These are phyloP conservation scores for Chaetodon auriga DNA, from an alignment of 2,113 vertebrate genomes.

Conservation along the genomic window DNA sequence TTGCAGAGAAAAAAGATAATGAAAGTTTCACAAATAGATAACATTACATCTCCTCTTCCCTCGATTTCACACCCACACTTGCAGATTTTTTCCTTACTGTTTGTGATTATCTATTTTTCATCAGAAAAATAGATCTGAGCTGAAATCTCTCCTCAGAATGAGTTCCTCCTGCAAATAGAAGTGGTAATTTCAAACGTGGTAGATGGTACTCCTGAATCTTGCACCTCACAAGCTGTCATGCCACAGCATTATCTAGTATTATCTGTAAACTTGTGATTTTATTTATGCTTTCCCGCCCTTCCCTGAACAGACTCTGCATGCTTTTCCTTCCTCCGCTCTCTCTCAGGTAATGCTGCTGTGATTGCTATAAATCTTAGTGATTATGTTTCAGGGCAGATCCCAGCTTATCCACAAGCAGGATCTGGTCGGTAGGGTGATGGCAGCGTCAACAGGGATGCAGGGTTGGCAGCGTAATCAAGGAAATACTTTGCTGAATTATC, in stretches of 20 bases:
- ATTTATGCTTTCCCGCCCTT: conserved; percentile 24
- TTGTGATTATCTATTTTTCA: conserved; percentile 34
- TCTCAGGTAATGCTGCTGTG: conserved; percentile 38
- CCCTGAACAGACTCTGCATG: conserved; percentile 9
- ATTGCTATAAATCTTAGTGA: conserved; percentile 57
- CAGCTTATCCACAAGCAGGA: conserved; percentile 31
- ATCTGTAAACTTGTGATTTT: conserved; percentile 29
- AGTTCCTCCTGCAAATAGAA: conserved; percentile 28
- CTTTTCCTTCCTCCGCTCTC: neutral
- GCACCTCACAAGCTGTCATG: conserved; percentile 13
- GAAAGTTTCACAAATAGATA: conserved; percentile 32
- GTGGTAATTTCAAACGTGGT: conserved; percentile 17
- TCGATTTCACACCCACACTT: conserved; percentile 3
- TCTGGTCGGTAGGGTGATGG: neutral
- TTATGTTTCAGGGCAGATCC: conserved; percentile 52
- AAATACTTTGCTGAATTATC: conserved; percentile 47
- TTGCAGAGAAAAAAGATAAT: neutral
- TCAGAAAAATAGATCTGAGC: conserved; percentile 38
- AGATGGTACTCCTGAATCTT: conserved; percentile 31
- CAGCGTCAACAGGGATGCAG: neutral
- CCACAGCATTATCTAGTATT: conserved; percentile 7
- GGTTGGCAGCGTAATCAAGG: conserved; percentile 17
- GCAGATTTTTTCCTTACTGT: conserved; percentile 3
- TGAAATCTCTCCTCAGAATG: conserved; percentile 32
- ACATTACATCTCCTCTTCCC: conserved; percentile 22